These are phyloP conservation scores for Oreochromis spilurus DNA, from an alignment of 2,113 vertebrate species.

Conservation along the genomic window DNA sequence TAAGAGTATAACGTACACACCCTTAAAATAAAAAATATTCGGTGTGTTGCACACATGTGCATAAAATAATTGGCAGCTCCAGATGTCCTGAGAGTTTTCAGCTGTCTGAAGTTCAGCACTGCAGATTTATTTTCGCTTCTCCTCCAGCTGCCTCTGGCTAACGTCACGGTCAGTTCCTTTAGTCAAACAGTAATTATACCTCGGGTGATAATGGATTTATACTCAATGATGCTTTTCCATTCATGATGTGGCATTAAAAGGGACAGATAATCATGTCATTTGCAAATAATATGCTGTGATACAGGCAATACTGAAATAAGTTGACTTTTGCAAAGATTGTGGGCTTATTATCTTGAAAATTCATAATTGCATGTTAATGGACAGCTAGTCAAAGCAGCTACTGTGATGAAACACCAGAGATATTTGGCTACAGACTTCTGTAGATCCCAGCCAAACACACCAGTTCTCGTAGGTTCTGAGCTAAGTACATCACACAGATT, in stretches of 20 bases:
- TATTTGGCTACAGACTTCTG: background rate
- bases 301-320: background rate
- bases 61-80: background rate
- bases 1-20: background rate
- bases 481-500: background rate
- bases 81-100: background rate
- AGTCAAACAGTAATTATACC: slow-evolving; percentile 18
- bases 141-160: background rate
- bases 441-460: background rate
- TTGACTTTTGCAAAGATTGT: slow-evolving; percentile 5
- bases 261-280: slow-evolving; percentile 21
- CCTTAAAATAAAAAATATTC: background rate
- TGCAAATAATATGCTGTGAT: slow-evolving; percentile 3
- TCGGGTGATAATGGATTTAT: slow-evolving; percentile 33
- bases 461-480: background rate
- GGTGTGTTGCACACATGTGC: background rate
- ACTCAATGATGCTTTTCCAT: background rate
- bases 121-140: background rate
- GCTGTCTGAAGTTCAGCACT: background rate
- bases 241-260: slow-evolving; percentile 7
- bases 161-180: slow-evolving; percentile 12
- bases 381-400: background rate
- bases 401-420: background rate
- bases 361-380: slow-evolving; percentile 29
- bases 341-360: background rate